phyloP scores from a whole-genome alignment of 2,797 vertebrate genomes.

The Carapus acus region DNA sequence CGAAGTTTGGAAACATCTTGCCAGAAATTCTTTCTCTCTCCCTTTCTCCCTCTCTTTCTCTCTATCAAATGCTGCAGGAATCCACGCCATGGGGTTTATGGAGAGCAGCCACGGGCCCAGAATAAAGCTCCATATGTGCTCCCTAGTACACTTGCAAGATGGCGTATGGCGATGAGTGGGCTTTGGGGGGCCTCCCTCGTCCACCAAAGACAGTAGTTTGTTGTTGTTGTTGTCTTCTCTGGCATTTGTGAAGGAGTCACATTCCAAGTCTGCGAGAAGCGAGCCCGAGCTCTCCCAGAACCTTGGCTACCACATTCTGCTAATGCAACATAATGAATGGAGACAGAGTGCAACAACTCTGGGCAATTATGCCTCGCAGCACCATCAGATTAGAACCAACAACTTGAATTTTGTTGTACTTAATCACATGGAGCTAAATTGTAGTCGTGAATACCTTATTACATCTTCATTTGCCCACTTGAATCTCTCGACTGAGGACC shows the following conservation, averaged over 20 bases:
- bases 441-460: slow-evolving; percentile 18
- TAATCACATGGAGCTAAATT: not conserved
- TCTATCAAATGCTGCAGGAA: slow-evolving; percentile 32
- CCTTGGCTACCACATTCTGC: slow-evolving; percentile 33
- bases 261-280: slow-evolving; percentile 53
- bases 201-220: slow-evolving; percentile 45
- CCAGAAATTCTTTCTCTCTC: slow-evolving; percentile 8
- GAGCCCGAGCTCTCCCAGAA: slow-evolving; percentile 48
- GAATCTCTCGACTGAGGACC: slow-evolving; percentile 17
- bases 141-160: slow-evolving; percentile 59
- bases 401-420: too few species aligned
- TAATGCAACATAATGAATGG: slow-evolving; percentile 14
- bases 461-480: not conserved
- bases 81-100: slow-evolving; percentile 28
- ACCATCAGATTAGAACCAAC: too few species aligned
- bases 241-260: slow-evolving; percentile 40
- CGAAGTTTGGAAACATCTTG: slow-evolving; percentile 32
- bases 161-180: slow-evolving; percentile 50
- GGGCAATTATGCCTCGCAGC: too few species aligned
- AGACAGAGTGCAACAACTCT: too few species aligned
- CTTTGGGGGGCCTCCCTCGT: slow-evolving; percentile 49
- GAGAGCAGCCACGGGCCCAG: slow-evolving; percentile 39
- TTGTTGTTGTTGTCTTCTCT: slow-evolving; percentile 42
- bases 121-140: slow-evolving; percentile 34
- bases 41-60: slow-evolving; percentile 16